Conservation (phyloP, 2,888 invertebrate species). For the Hedychridium roseum region DNA sequence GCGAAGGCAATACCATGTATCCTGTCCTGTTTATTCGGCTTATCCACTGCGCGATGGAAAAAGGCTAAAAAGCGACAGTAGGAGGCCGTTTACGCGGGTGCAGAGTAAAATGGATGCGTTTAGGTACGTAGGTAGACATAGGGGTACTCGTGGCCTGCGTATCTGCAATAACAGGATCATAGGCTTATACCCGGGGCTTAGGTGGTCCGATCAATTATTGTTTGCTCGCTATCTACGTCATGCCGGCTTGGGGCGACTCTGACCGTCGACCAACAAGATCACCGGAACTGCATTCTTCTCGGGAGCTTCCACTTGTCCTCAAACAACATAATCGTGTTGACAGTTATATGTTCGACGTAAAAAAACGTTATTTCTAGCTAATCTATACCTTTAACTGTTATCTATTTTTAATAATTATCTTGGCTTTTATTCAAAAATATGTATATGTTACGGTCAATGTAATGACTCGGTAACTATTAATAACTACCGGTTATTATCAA, state of each 20-base stretch:
- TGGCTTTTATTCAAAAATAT: slow-evolving; percentile 16
- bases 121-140: slow-evolving; percentile 23
- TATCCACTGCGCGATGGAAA: too few relatives aligned
- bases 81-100: background rate
- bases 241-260: slow-evolving; percentile 35
- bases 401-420: slow-evolving; percentile 19
- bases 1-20: too few relatives aligned
- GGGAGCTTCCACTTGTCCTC: slow-evolving; percentile 27
- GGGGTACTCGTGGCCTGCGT: slow-evolving; percentile 31
- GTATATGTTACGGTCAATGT: slow-evolving; percentile 18
- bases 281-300: slow-evolving; percentile 22
- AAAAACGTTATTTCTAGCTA: too few relatives aligned
- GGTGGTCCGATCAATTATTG: slow-evolving; percentile 57
- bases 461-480: background rate
- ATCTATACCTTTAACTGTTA: slow-evolving; percentile 16
- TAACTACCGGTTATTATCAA: too few relatives aligned
- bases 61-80: too few relatives aligned
- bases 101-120: slow-evolving; percentile 33
- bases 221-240: slow-evolving; percentile 52
- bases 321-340: too few relatives aligned
- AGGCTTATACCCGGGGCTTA: slow-evolving; percentile 55
- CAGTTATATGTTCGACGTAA: too few relatives aligned
- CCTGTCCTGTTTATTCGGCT: too few relatives aligned
- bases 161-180: slow-evolving; percentile 57
- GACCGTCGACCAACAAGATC: slow-evolving; percentile 27